phyloP scores from a whole-genome alignment of 2,888 invertebrate species.

The Parnassius glacialis region DNA sequence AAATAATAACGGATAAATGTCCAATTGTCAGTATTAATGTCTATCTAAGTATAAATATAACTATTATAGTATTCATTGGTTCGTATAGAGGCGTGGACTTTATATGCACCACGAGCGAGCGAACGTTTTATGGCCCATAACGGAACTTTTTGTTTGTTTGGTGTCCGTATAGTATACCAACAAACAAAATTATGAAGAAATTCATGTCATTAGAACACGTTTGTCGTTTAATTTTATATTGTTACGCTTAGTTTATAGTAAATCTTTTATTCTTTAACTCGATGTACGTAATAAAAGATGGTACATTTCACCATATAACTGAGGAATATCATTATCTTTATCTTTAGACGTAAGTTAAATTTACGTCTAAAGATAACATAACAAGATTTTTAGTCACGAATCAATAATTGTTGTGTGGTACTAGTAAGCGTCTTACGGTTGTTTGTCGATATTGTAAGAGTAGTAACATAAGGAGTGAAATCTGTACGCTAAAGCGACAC shows the following conservation, averaged over 20 bases:
- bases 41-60: too few species aligned
- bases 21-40: too few species aligned
- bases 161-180: constrained; percentile 11
- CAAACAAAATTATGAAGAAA: neutral
- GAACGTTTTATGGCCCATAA: constrained; percentile 23
- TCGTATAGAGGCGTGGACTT: neutral
- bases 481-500: constrained; percentile 7
- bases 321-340: too few species aligned
- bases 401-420: too few species aligned
- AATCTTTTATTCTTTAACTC: neutral
- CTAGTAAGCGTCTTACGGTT: neutral
- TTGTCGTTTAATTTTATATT: constrained; percentile 14
- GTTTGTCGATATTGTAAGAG: neutral
- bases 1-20: too few species aligned
- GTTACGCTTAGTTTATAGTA: too few species aligned
- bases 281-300: too few species aligned
- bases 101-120: neutral
- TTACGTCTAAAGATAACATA: too few species aligned
- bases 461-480: too few species aligned
- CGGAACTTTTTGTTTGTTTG: constrained; percentile 28
- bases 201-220: constrained; percentile 16
- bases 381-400: too few species aligned
- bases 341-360: too few species aligned
- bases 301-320: too few species aligned
- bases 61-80: constrained; percentile 1